phyloP scores from a whole-genome alignment of 1,140 invertebrate species.

The Heliconius nattereri region DNA sequence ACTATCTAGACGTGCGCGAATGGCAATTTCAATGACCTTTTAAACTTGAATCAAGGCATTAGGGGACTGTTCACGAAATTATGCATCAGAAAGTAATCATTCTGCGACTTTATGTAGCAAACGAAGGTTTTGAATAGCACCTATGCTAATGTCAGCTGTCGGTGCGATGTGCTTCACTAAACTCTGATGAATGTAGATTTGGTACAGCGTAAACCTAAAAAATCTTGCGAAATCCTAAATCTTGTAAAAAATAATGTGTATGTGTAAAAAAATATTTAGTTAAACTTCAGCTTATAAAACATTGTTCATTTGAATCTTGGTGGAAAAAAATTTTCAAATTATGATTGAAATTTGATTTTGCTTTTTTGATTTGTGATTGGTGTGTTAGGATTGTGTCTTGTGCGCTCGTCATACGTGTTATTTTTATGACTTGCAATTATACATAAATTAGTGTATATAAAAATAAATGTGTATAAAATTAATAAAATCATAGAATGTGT shows the following conservation, averaged over 20 bases:
- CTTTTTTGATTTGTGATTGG: too few relatives aligned
- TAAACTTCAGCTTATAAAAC: neutral
- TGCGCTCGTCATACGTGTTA: too few relatives aligned
- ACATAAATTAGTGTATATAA: too few relatives aligned
- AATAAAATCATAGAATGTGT: too few relatives aligned
- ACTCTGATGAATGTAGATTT: neutral
- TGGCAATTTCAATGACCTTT: neutral
- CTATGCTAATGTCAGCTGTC: neutral
- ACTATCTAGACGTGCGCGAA: neutral
- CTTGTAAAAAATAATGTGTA: neutral
- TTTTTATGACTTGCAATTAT: too few relatives aligned
- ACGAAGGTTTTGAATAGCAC: neutral
- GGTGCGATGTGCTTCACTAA: neutral
- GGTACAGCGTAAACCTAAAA: neutral
- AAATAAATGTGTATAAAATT: too few relatives aligned
- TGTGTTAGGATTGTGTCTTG: too few relatives aligned
- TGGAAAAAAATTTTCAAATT: neutral
- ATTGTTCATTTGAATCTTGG: neutral
- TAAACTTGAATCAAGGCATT: neutral
- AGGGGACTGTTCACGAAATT: neutral
- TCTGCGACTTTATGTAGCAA: neutral
- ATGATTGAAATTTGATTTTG: neutral
- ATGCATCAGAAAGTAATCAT: neutral
- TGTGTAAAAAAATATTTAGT: neutral
- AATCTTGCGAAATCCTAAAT: too few relatives aligned